Conservation (phyloP, 1,140 invertebrate genomes). For the Pseudomyrmex dendroicus region DNA sequence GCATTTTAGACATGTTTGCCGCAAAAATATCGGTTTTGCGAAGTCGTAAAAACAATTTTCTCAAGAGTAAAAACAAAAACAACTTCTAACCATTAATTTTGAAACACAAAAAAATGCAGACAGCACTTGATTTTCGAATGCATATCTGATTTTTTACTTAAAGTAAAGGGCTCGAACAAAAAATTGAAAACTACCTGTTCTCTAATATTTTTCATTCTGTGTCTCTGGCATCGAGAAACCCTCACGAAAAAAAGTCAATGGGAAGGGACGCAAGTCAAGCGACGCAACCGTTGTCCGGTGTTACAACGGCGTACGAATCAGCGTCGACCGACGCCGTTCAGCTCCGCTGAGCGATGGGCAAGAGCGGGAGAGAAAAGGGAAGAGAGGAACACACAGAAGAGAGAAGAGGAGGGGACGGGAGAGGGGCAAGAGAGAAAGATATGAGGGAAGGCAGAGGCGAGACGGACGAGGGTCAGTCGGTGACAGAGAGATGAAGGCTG, state of each 20-base stretch:
- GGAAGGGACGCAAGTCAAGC: constrained; percentile 23
- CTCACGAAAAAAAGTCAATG: background rate
- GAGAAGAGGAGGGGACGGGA: background rate
- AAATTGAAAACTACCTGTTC: too few species aligned
- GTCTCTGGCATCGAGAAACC: too few species aligned
- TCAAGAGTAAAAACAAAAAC: too few species aligned
- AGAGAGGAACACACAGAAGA: background rate
- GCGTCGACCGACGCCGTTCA: constrained; percentile 43
- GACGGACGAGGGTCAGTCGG: constrained; percentile 50
- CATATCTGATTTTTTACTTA: too few species aligned
- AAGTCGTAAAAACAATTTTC: too few species aligned
- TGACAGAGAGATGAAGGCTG: constrained; percentile 41
- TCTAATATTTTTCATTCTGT: too few species aligned
- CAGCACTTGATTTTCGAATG: too few species aligned
- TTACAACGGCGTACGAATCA: constrained; percentile 43
- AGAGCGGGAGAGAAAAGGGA: constrained; percentile 10
- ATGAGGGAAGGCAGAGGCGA: constrained; percentile 38
- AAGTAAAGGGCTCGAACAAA: too few species aligned
- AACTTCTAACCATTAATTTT: too few species aligned
- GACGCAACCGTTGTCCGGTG: constrained; percentile 32
- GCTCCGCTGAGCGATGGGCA: constrained; percentile 34
- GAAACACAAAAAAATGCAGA: too few species aligned
- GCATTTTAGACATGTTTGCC: too few species aligned
- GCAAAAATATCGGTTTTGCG: too few species aligned
- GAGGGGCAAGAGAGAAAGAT: constrained; percentile 19